Base-by-base conservation (phyloP, 2,113 vertebrate species). In the Peromyscus californicus region DNA sequence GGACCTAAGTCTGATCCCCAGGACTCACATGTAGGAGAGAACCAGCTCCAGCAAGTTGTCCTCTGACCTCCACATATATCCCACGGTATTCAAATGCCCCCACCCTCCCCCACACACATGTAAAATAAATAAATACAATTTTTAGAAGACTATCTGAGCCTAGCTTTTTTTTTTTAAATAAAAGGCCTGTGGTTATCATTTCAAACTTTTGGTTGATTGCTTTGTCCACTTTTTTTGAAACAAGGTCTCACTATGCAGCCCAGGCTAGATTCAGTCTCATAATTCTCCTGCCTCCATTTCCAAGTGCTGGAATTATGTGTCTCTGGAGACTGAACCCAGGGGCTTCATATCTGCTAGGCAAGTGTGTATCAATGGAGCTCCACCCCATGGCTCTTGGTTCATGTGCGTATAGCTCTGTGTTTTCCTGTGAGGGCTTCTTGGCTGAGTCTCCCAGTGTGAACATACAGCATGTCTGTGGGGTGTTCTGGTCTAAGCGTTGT, bases 381-480 rank as follows among this genome's bases (percentile, higher is more conserved):
- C 69, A 39, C 21, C 36, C 17, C 51, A 61, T 84, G 19, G 61
- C 36, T 80, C 86, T 85, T 74, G 61, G 92, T 31, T 76, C 85
- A 72, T 61, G 29, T 89, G 74, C 16, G 26, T 72, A 48, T 72
- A 72, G 36, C 36, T 42, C 7, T 78, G 0, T 90, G 51, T 82
- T 90, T 91, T 79, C 33, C 57, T 22, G 1, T 39, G 61, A 75
- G 36, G 61, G 24, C 19, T 54, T 26, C 74, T 54, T 45, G 90
- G 45, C 80, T 67, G 9, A 45, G 17, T 79, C 69, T 94, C 63
- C 42, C 72, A 75, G n/a, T 92, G 24, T 90, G 80, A 48, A 21
- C 36, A 78, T 13, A 75, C 0, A 89, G n/a, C 39, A 75, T 87
- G 93, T 75, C 94, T 94, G 91, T 86, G 45, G n/a, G 33, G 65